Evolutionary conservation across 2,797 vertebrate genomes (phyloP), one percentile per base, ranked within the genome.

Genomic region (Chaetodon trifasciatus): DNA sequence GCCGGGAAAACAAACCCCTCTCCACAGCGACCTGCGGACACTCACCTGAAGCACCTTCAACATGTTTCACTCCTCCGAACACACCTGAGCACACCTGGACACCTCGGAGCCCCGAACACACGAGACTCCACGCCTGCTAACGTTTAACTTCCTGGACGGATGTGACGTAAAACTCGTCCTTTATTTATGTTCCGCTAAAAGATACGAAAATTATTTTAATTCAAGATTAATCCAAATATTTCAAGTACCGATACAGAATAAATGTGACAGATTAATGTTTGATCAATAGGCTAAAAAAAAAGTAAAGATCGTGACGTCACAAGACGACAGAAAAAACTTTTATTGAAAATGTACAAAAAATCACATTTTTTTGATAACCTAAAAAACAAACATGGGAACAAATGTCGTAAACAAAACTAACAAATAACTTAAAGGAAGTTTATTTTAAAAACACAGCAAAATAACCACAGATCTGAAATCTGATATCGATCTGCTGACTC

Each of bases 121-220:
- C 40, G 79, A 32, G 56, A 21, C 21, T 0, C 10, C n/a, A 1
- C 40, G 1, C 8, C 39, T 37, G 5, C 24, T 5, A 5, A 8
- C 9, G 5, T 0, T 0, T 12, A 0, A 79, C 86, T 86, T 91
- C 87, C 86, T 67, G 10, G 0, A 16, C 70, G 90, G 92, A 90
- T 56, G 67, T 93, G 86, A 91, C 88, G 91, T 82, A 28, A 61
- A 8, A 2, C 0, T 2, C 24, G 24, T 64, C 32, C 0, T 8
- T 44, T 46, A 21, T 70, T 87, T 69, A 16, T 10, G 0, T 80
- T 86, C 57, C 55, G 72, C 37, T 78, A 16, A 9, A 47, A 46
- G 53, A 50, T 58, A 2, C 0, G 0, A 32, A 8, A 47, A 24
- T 3, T 1, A 10, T 37, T 60, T 62, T 8, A 13, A 28, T 32